These are phyloP conservation scores for Styela clava DNA, from an alignment of 23 tunicate genomes.

Conservation along the genomic window DNA sequence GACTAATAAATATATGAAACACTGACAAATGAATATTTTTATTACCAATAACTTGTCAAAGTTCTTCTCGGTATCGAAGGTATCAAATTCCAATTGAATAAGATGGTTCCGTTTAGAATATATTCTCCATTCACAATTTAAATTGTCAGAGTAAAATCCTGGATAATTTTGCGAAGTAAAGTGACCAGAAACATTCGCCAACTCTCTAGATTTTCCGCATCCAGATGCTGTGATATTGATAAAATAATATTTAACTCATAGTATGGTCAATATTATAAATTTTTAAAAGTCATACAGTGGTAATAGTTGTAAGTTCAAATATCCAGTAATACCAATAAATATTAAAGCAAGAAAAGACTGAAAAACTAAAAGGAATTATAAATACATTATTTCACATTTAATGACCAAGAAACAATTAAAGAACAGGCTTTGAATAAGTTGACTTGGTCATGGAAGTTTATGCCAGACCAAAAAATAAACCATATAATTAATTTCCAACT, in stretches of 20 bases:
- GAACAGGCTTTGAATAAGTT: too few relatives aligned
- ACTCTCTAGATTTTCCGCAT: constrained; percentile 30
- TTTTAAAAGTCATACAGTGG: neutral
- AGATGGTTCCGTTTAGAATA: constrained; percentile 17
- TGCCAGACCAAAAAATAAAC: too few relatives aligned
- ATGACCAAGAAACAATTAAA: too few relatives aligned
- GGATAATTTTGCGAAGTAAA: constrained; percentile 25
- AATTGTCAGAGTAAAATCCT: constrained; percentile 21
- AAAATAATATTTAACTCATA: too few relatives aligned
- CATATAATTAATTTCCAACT: too few relatives aligned
- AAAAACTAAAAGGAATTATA: too few relatives aligned
- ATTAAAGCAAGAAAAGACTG: too few relatives aligned
- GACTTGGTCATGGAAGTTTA: too few relatives aligned
- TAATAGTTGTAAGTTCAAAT: neutral
- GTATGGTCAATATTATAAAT: too few relatives aligned
- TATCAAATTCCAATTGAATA: constrained; percentile 33
- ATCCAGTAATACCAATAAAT: neutral
- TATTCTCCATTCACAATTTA: constrained; percentile 37
- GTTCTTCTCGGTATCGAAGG: constrained; percentile 34
- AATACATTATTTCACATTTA: too few relatives aligned
- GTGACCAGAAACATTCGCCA: neutral
- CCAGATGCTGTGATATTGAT: constrained; percentile 19
- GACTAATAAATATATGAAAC: too few relatives aligned
- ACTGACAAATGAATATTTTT: too few relatives aligned
- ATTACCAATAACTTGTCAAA: constrained; percentile 24